These are phyloP conservation scores for Malthinus seriepunctatus DNA, from an alignment of 2,888 invertebrate species.

Conservation along the genomic window DNA sequence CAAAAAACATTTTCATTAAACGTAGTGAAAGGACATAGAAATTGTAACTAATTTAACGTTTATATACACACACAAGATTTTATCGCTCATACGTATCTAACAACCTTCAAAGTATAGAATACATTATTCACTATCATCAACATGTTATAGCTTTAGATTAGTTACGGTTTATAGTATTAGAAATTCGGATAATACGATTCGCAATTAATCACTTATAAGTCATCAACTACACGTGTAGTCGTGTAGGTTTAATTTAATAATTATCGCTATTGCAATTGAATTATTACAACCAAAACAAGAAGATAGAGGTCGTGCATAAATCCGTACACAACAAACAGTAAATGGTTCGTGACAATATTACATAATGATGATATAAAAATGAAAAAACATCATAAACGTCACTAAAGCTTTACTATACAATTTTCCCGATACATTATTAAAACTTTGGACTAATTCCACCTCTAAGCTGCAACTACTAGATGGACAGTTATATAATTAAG, in stretches of 20 bases:
- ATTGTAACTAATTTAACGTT: no score
- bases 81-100: no score
- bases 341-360: constrained; percentile 14
- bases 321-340: constrained; percentile 5
- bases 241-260: constrained; percentile 19
- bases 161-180: no score
- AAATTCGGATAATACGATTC: no score
- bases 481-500: constrained; percentile 12
- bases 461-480: constrained; percentile 7
- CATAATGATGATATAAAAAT: constrained; percentile 3
- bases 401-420: no score
- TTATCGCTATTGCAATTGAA: constrained; percentile 21
- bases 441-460: not conserved
- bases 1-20: no score
- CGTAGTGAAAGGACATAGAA: no score
- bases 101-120: no score
- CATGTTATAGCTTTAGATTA: no score
- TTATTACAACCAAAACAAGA: constrained; percentile 14
- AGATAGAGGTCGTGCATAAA: constrained; percentile 14
- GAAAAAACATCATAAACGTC: not conserved
- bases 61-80: no score
- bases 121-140: no score
- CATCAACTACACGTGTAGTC: constrained; percentile 5
- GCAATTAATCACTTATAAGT: not conserved
- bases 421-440: not conserved